Percentiles rank a stretch among this genome's conserved stretches.
phyloP scores from a whole-genome alignment of 2,888 invertebrate species.

The Magallana nippona region DNA sequence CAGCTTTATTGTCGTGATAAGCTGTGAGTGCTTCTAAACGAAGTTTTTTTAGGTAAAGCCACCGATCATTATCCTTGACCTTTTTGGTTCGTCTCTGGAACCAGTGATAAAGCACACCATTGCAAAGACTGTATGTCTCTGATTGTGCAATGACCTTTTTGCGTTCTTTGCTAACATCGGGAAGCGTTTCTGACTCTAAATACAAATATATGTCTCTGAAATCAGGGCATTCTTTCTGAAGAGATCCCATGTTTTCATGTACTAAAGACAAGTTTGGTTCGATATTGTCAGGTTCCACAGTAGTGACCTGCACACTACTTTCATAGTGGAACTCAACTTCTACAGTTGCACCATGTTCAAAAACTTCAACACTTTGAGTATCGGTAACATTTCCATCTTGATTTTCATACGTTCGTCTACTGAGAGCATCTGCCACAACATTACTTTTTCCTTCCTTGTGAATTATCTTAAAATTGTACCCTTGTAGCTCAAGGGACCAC shows the following conservation, averaged over 20 bases:
- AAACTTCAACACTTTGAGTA: neutral
- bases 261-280: neutral
- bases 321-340: neutral
- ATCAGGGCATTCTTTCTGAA: slow-evolving; percentile 35
- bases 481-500: slow-evolving; percentile 50
- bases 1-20: slow-evolving; percentile 46
- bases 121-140: slow-evolving; percentile 34
- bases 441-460: slow-evolving; percentile 39
- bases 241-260: neutral
- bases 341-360: neutral
- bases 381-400: neutral
- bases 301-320: too few species aligned
- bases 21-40: slow-evolving; percentile 30
- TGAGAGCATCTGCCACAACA: slow-evolving; percentile 42
- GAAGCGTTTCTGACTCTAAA: slow-evolving; percentile 22
- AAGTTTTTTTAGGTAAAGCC: slow-evolving; percentile 42
- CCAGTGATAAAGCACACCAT: slow-evolving; percentile 45
- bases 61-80: neutral
- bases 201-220: slow-evolving; percentile 33
- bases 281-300: too few species aligned
- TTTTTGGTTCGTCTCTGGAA: slow-evolving; percentile 37
- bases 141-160: slow-evolving; percentile 10
- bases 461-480: slow-evolving; percentile 42
- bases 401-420: slow-evolving; percentile 40
- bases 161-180: slow-evolving; percentile 1